Conservation (phyloP, 2,888 invertebrate genomes). For the Myopa testacea region DNA sequence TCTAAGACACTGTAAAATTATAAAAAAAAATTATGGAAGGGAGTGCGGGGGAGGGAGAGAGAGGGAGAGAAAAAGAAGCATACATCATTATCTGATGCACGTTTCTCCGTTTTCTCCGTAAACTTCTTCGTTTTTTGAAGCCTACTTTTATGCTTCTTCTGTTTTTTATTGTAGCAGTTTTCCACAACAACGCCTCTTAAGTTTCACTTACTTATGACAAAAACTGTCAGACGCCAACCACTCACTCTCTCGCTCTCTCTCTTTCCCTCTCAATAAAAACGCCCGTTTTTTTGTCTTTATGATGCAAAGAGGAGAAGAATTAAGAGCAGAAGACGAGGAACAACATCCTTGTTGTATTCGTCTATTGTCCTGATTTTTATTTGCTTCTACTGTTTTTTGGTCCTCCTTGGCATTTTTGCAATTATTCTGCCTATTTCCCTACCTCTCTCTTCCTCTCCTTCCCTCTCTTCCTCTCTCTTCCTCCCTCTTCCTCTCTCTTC, state of each 20-base stretch:
- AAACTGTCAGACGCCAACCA: too few species aligned
- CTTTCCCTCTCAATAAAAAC: not conserved
- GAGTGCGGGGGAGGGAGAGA: not conserved
- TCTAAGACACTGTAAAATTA: not conserved
- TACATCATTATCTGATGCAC: slow-evolving; percentile 12
- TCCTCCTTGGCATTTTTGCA: not conserved
- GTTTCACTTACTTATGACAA: too few species aligned
- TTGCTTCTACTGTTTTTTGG: not conserved
- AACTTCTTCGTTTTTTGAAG: not conserved
- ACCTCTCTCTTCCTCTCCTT: not conserved
- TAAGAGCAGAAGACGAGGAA: not conserved
- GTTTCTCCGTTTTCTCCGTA: not conserved
- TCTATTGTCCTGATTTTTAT: not conserved
- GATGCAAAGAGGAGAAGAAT: not conserved
- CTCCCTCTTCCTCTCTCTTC: not conserved
- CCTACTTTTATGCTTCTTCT: slow-evolving; percentile 1
- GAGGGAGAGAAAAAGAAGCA: not conserved
- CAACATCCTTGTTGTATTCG: not conserved
- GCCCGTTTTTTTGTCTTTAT: not conserved
- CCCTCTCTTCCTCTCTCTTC: not conserved
- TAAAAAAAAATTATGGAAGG: not conserved
- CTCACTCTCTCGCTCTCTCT: not conserved
- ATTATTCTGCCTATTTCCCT: not conserved
- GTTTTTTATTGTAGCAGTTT: not conserved
- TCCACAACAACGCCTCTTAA: not conserved